Percentiles rank a stretch among this genome's conserved stretches.
These are phyloP conservation scores for Lomographa bimaculata DNA, from an alignment of 2,888 invertebrate species.

Conservation along the genomic window DNA sequence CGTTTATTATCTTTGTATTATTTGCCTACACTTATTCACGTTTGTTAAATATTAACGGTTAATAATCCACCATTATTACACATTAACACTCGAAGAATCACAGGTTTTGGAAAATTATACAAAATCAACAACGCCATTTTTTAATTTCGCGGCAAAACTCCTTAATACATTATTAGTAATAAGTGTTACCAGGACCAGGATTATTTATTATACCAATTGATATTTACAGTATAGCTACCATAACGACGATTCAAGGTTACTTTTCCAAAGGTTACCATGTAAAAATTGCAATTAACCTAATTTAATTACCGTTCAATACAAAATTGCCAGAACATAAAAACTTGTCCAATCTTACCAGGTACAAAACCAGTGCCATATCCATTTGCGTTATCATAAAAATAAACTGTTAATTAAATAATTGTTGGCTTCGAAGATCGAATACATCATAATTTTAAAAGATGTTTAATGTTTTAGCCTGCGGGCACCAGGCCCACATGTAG, in stretches of 20 bases:
- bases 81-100: no score
- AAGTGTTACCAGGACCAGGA: no score
- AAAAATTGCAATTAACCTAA: slow-evolving; percentile 12
- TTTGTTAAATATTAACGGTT: no score
- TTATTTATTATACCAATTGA: no score
- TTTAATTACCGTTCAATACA: slow-evolving; percentile 8
- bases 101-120: no score
- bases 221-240: no score
- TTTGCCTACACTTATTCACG: no score
- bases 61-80: no score
- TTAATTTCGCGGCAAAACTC: no score
- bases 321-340: slow-evolving; percentile 16
- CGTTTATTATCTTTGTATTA: no score
- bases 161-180: no score
- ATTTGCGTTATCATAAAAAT: slow-evolving; percentile 14
- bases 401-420: slow-evolving; percentile 17
- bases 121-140: no score
- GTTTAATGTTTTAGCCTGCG: slow-evolving; percentile 5
- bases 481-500: slow-evolving; percentile 1
- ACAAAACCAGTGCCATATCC: neutral
- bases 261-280: slow-evolving; percentile 4
- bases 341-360: slow-evolving; percentile 15
- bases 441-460: slow-evolving; percentile 17
- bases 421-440: slow-evolving; percentile 4
- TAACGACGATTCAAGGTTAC: slow-evolving; percentile 4